Percentiles rank a stretch among this genome's conserved stretches.
These are phyloP conservation scores for Proales similis DNA, from an alignment of 1,140 invertebrate species.

Conservation along the genomic window DNA sequence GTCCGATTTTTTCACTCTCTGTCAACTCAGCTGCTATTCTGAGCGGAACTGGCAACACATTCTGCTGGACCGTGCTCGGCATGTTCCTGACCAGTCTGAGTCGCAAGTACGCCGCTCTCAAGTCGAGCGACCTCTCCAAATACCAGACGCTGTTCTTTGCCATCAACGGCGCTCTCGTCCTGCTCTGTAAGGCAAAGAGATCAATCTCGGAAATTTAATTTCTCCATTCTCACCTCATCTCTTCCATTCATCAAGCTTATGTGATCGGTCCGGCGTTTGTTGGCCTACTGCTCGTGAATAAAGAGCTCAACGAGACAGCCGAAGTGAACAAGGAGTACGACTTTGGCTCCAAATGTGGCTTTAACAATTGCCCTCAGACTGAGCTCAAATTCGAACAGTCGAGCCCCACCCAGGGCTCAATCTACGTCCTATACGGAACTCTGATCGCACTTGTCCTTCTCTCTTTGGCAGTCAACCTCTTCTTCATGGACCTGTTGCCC, in stretches of 20 bases:
- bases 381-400: background rate
- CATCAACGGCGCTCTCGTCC: too few relatives aligned
- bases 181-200: too few relatives aligned
- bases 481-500: constrained; percentile 16
- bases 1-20: too few relatives aligned
- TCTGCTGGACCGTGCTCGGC: constrained; percentile 18
- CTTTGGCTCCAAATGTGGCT: constrained; percentile 5
- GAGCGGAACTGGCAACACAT: constrained; percentile 12
- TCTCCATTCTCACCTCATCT: too few relatives aligned
- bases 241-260: too few relatives aligned
- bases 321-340: constrained; percentile 15
- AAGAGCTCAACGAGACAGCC: too few relatives aligned
- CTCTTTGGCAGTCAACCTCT: constrained; percentile 7
- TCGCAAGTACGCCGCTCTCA: constrained; percentile 10
- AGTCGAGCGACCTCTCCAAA: too few relatives aligned
- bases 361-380: constrained; percentile 15
- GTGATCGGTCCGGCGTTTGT: too few relatives aligned
- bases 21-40: constrained; percentile 13
- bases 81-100: constrained; percentile 34
- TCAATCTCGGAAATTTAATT: too few relatives aligned
- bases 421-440: constrained; percentile 1
- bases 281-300: too few relatives aligned
- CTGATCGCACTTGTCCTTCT: constrained; percentile 4
- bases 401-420: constrained; percentile 4
- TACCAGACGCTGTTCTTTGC: too few relatives aligned